Evolutionary conservation across 2,797 vertebrate species (phyloP), one percentile per base, ranked within the genome.

Genomic region (Melanotaenia nigrans): DNA sequence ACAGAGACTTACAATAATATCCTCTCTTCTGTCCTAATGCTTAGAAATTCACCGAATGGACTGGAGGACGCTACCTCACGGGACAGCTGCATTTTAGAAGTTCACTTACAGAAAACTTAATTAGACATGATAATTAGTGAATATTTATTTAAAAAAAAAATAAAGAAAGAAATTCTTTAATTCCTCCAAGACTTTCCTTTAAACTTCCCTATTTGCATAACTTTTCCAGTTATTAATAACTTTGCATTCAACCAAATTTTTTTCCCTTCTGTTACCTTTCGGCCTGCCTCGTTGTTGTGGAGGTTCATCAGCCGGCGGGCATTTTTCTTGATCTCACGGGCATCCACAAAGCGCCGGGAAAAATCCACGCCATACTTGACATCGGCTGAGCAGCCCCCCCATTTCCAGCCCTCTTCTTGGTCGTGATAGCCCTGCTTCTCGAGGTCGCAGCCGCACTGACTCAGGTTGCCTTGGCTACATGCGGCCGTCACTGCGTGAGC

Each of bases 401-500:
- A 99, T 90, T 97, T 98, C 98, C 98, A 99, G 93, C 98, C 97
- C 85, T 98, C 96, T 57, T 97, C 96, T 71, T 95, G 96, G 93
- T 96, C 96, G 80, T 98, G 97, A 94, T 97, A 98, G 80, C 98
- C 98, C 89, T 99, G 97, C 91, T 99, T 99, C 88, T 99, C 97
- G 0, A 96, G 94, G 94, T 99, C 98, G 38, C 98, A 99, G 85
- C 98, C 97, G 2, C 98, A 99, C 90, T 99, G 97, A 92, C 96
- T 99, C 84, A 99, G 94, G 94, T 99, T 97, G 83, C 98, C 97
- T 87, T 97, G 97, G 93, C 97, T 99, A 87, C 98, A 99, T 66
- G 98, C 97, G 0, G 96, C 94, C 0, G 97, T 99, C 85, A 99
- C 96, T 0, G 97, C 96, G 0, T 99, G 97, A 3, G 98, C 98